Percentiles rank a stretch among this genome's conserved stretches.
These are phyloP conservation scores for Donacobius atricapilla DNA, from an alignment of 2,113 vertebrate genomes.

Conservation along the genomic window DNA sequence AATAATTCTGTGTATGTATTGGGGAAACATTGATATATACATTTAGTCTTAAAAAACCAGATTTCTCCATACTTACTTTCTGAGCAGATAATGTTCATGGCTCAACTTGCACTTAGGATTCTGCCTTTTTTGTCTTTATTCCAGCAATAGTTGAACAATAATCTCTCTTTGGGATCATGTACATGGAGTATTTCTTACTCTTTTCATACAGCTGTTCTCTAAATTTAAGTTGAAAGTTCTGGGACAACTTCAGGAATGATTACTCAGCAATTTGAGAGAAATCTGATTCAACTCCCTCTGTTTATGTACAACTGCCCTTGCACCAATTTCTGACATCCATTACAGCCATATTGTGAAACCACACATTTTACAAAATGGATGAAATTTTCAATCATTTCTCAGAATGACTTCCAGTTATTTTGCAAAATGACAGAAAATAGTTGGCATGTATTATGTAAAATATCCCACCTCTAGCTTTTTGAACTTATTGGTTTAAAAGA, in stretches of 20 bases:
- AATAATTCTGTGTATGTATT: not conserved
- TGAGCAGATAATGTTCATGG: not conserved
- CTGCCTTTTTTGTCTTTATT: not conserved
- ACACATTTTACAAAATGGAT: not conserved
- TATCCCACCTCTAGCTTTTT: not conserved
- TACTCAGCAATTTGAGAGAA: not conserved
- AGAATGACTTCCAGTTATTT: not conserved
- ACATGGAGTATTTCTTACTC: not conserved
- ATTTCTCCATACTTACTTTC: not conserved
- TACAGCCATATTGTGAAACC: not conserved
- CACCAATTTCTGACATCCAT: not conserved
- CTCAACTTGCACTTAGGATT: not conserved
- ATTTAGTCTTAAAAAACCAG: not conserved
- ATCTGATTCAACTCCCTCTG: not conserved
- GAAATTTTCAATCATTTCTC: not conserved
- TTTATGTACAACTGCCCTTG: not conserved
- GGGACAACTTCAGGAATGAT: not conserved
- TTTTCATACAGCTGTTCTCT: not conserved
- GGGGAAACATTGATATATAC: not conserved
- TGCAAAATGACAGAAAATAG: not conserved
- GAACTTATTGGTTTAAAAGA: not conserved
- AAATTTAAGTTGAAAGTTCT: not conserved
- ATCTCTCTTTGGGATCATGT: not conserved
- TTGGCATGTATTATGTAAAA: not conserved
- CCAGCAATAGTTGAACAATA: not conserved